phyloP scores from a whole-genome alignment of 2,113 vertebrate species.

The Falcunculus frontatus region DNA sequence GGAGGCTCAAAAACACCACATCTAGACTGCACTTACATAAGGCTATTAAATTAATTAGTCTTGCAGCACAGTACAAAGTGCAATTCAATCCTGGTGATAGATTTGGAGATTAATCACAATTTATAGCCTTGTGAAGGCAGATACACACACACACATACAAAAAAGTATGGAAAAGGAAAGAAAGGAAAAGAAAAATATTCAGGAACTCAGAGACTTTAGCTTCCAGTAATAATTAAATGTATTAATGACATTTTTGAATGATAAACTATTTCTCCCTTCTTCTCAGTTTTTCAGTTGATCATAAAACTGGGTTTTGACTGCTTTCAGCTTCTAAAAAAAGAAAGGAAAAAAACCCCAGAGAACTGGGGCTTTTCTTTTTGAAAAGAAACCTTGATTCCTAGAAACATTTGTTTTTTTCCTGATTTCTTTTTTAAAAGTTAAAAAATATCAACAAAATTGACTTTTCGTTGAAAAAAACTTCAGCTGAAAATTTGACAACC shows the following conservation, averaged over 20 bases:
- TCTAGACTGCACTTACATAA: background rate
- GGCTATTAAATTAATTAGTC: constrained; percentile 25
- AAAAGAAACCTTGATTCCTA: background rate
- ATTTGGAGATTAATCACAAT: constrained; percentile 32
- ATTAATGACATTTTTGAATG: background rate
- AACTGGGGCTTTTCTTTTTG: background rate
- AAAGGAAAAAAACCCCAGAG: background rate
- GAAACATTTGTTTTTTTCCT: background rate
- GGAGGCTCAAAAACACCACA: background rate
- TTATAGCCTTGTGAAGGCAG: constrained; percentile 30
- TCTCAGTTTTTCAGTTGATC: background rate
- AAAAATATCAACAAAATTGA: background rate
- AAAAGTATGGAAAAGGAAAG: background rate
- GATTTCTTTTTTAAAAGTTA: background rate
- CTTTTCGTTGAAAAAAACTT: background rate
- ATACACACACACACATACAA: background rate
- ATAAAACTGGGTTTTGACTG: background rate
- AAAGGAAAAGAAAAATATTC: background rate
- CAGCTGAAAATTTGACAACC: background rate
- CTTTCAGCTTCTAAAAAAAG: background rate
- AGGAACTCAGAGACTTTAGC: background rate
- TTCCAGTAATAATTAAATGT: background rate
- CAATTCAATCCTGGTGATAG: constrained; percentile 38
- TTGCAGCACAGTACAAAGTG: background rate
- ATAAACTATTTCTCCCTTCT: background rate